These are phyloP conservation scores for Pseudopodoces humilis DNA, from an alignment of 2,113 vertebrate genomes.

Conservation along the genomic window DNA sequence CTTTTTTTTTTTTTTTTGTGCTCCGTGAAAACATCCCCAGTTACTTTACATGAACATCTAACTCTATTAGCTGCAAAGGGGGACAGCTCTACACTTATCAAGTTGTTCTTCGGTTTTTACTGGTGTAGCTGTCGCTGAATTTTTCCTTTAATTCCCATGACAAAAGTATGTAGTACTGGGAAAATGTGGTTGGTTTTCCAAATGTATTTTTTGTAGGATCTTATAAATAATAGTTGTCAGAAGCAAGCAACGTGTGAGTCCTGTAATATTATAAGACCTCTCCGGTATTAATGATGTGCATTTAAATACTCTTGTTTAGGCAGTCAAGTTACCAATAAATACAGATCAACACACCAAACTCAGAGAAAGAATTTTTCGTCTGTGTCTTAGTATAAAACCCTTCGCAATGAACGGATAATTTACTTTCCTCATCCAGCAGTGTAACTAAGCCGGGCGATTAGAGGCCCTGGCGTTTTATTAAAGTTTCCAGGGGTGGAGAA, in stretches of 20 bases:
- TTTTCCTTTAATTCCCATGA: neutral
- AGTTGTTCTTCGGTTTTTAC: conserved; percentile 18
- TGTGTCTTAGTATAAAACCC: neutral
- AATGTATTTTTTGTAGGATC: neutral
- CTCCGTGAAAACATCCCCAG: neutral
- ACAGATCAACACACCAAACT: neutral
- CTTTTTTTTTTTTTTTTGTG: neutral
- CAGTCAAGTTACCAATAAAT: neutral
- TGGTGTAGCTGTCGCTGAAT: neutral
- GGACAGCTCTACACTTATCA: neutral
- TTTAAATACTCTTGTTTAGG: neutral
- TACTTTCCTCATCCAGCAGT: neutral
- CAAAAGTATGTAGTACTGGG: neutral
- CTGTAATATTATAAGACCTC: neutral
- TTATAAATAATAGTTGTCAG: neutral
- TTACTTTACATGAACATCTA: neutral
- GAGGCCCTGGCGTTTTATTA: neutral
- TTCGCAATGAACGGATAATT: neutral
- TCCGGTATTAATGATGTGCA: neutral
- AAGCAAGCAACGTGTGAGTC: neutral
- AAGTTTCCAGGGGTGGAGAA: neutral
- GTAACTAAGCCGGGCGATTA: neutral
- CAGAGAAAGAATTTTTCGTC: neutral
- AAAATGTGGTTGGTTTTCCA: neutral
- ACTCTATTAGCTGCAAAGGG: neutral